Evolutionary conservation across 2,888 invertebrate genomes (phyloP), one percentile per base, ranked within the genome.

Genomic region (Toxonevra muliebris): DNA sequence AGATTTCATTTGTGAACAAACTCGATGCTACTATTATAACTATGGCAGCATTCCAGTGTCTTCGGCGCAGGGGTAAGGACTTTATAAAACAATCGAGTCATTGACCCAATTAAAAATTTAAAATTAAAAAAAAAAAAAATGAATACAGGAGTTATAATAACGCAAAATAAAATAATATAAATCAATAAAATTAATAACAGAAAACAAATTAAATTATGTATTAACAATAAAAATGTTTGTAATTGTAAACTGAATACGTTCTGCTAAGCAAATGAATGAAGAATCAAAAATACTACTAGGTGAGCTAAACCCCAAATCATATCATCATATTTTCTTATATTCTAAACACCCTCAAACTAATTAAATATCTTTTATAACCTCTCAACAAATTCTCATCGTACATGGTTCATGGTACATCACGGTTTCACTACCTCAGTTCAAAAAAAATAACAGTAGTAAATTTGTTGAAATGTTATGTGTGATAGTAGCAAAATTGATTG

Each of bases 1-100:
- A 87, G 93, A 94, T 87, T 94, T 94, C 86, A 93, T 94, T 83
- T 94, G 94, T 87, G 94, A 94, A 87, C 93, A 94, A 87, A 94
- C 94, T 72, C 90, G 94, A 82, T 94, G 94, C 88, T 94, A 94
- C 87, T 94, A 93, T 87, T 94, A 93, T 88, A 94, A 94, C 87
- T 94, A 94, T 86, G 94, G 93, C 85, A 93, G 93, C 86, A 93
- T 93, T 88, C 93, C 93, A 85, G 93, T 93, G 83, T 93, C 93
- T 85, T 92, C 93, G 80, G 90, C 93, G 89, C 93, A 94, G 93
- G 93, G 93, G 93, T 94, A 94, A 93, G 93, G 80, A 76, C 74
- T 74, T 63, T 61, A 71, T 76, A 73, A 67, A 75, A 66, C n/a
- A 75, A 65, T 73, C 69, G 70, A 69, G 71, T 73, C 74, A 74